These are phyloP conservation scores for Ophiodon elongatus DNA, from an alignment of 2,113 vertebrate species.

Conservation along the genomic window DNA sequence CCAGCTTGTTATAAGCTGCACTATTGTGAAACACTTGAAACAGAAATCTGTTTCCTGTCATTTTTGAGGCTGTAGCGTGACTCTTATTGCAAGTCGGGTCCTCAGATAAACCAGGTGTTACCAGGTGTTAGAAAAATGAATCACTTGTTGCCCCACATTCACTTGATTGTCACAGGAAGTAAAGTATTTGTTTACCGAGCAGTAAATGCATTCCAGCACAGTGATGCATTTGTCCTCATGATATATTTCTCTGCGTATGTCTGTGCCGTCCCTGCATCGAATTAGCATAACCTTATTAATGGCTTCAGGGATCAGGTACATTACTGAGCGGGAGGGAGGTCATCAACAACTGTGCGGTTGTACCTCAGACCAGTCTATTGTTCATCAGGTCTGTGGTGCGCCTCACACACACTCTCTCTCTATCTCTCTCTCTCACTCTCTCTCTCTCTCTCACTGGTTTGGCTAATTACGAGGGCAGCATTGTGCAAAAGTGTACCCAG, in stretches of 20 bases:
- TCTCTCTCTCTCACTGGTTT: conserved; percentile 31
- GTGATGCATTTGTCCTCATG: conserved; percentile 54
- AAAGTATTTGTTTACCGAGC: conserved; percentile 61
- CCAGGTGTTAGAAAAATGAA: conserved; percentile 27
- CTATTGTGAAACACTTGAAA: neutral
- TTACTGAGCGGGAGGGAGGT: conserved; percentile 67
- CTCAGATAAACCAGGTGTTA: neutral
- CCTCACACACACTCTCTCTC: neutral
- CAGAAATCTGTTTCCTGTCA: neutral
- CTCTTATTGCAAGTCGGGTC: neutral
- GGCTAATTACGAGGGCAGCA: conserved; percentile 70
- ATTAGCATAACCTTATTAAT: conserved; percentile 77
- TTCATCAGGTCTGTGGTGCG: conserved; percentile 16
- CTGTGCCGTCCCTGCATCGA: conserved; percentile 48
- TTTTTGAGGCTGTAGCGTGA: neutral
- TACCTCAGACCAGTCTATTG: conserved; percentile 39
- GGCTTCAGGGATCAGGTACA: conserved; percentile 68
- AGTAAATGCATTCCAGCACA: conserved; percentile 46
- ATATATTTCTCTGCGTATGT: conserved; percentile 56
- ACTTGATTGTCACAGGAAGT: conserved; percentile 35
- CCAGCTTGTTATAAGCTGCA: neutral
- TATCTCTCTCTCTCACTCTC: neutral
- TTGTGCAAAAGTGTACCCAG: conserved; percentile 58
- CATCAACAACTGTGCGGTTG: conserved; percentile 65
- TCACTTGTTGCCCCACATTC: conserved; percentile 30